These are phyloP conservation scores for Eulacestoma nigropectus DNA, from an alignment of 2,113 vertebrate genomes.

Conservation along the genomic window DNA sequence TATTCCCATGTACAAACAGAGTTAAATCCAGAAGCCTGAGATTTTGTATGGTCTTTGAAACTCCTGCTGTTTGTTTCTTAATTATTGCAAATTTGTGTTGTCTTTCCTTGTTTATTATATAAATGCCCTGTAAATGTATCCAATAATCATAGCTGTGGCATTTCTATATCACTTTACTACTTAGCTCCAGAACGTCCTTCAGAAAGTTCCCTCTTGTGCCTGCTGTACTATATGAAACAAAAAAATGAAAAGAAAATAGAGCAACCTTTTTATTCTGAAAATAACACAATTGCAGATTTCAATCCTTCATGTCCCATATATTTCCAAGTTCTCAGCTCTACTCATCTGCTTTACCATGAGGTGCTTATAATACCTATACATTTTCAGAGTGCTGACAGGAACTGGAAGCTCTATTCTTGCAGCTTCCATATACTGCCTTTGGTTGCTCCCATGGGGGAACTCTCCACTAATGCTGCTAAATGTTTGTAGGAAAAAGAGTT, in stretches of 20 bases:
- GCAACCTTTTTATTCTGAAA: not conserved
- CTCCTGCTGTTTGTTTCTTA: not conserved
- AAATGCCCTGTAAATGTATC: not conserved
- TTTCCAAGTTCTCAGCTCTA: not conserved
- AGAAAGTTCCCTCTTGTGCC: not conserved
- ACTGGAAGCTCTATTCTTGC: not conserved
- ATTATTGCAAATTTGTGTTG: not conserved
- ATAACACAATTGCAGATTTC: not conserved
- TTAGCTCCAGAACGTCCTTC: not conserved
- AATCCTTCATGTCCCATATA: not conserved
- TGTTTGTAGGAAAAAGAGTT: not conserved
- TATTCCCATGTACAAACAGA: not conserved
- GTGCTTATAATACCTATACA: fast-evolving
- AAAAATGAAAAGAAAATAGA: not conserved
- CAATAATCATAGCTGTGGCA: not conserved
- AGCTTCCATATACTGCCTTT: not conserved
- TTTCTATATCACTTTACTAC: not conserved
- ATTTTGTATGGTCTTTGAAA: not conserved
- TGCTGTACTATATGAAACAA: not conserved
- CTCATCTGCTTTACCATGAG: not conserved
- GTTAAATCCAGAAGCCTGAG: not conserved
- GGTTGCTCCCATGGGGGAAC: not conserved
- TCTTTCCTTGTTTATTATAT: not conserved
- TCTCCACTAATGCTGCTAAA: not conserved
- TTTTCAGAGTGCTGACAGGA: not conserved